Base-by-base conservation (phyloP, 2,888 invertebrate species). In the Lottia gigantea region DNA sequence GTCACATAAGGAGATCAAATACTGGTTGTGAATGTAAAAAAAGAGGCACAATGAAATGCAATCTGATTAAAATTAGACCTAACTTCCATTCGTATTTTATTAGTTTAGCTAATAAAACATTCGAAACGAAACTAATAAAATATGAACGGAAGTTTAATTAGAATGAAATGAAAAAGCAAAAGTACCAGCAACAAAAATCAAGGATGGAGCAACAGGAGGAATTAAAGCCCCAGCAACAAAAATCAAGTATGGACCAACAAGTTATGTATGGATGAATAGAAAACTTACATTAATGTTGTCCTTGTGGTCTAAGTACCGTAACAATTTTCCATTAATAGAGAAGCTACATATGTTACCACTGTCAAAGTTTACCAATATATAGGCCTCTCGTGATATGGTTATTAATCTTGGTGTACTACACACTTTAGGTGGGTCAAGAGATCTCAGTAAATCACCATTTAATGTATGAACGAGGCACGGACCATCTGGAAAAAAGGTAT, bases 401-500 rank as follows among this genome's bases (percentile, higher is more conserved):
- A 97, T 94, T 87, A 96, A 93, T 87, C 94, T 47, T 94, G 97
- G 66, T 94, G 97, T 62, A 91, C 91, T 2, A 71, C 79, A 76
- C n/a, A 76, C 76, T 14, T 83, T 78, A 2, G 95, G 95, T 14
- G 94, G 92, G 80, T 95, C 94, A 76, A 98, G 90, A n/a, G 96
- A 94, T 80, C 98, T 92, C 79, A 99, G 91, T 65, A 98, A 91
- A 89, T 99, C 99, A 64, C 99, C 99, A 89, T 96, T 95, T 23
- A 98, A 97, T 72, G 99, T 98, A 90, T 99, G 99, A 72, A 99
- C 95, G 76, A 99, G 91, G 62, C 98, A 96, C 0, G 97, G 97
- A 0, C 98, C 98, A 90, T 94, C 98, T 96, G 89, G 15, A 80
- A 76, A n/a, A 82, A 40, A 64, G 40, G 72, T 49, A 47, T 6